Evolutionary conservation across 2,888 invertebrate species (phyloP), one percentile per base, ranked within the genome.

Genomic region (Pimpla rufipes): DNA sequence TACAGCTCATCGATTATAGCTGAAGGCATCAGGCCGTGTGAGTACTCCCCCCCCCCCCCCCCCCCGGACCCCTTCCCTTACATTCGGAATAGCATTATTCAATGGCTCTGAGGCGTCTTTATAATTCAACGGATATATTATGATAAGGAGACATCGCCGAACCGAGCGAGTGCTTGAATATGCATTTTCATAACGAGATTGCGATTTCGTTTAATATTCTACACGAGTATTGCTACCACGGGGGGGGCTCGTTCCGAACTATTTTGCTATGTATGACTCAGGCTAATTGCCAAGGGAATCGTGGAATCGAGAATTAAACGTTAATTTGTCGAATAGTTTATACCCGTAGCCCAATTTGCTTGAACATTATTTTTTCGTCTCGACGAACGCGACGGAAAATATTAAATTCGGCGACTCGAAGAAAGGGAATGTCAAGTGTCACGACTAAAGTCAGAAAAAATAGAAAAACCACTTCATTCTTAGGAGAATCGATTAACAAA

Each of bases 1-100:
- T 29, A 37, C 18, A 16, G 37, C 18, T 40, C 8, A 62, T 62
- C 40, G 62, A 62, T 62, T 62, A 40, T 62, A 37, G 37, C 62
- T 37, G 16, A 62, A 62, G 62, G 62, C 62, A 40, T 18, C 10
- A 4, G 37, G 18, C 0, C 10, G 35, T n/a, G 11, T 40, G 59
- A 35, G 59, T 8, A n/a, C 1, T 59, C 8, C 8, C 18, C 55
- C 21, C 8, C 8, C 18, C 8, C 11, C 8, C 1, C 23, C 55
- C 7, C 1, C 18, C 18, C n/a, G n/a, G n/a, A n/a, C n/a, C 21
- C 23, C 8, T 2, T 23, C 23, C 13, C 29, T 8, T 11, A 16
- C 8, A 16, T 18, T 62, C 18, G 37, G 10, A 40, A 11, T 18
- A 40, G 8, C 16, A 62, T 40, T 62, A 37, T 62, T 62, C 16